Evolutionary conservation across 2,888 invertebrate genomes (phyloP).

Genomic region (Standfussiana lucernea): DNA sequence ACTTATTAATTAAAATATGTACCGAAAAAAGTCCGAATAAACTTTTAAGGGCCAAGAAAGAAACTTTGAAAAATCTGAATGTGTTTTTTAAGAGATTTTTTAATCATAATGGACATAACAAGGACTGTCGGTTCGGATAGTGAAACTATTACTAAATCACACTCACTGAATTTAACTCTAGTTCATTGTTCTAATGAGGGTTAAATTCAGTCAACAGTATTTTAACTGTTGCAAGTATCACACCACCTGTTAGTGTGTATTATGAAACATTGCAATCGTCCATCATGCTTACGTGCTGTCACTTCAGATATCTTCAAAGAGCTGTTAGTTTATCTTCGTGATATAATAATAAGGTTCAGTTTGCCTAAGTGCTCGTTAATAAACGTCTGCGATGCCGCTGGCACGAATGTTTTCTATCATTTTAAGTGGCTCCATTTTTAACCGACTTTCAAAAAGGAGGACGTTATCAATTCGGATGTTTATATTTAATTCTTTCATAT

Average conservation of each 20-base stretch:
- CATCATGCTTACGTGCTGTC: constrained; percentile 23
- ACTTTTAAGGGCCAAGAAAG: no score
- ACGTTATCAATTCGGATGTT: no score
- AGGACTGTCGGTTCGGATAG: neutral
- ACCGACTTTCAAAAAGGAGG: no score
- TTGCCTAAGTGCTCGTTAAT: constrained; percentile 38
- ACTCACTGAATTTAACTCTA: no score
- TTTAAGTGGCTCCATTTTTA: constrained; percentile 23
- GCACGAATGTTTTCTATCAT: constrained; percentile 18
- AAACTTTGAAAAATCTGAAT: no score
- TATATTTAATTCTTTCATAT: no score
- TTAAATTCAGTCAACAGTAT: constrained; percentile 1
- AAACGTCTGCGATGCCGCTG: constrained; percentile 6
- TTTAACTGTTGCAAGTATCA: neutral
- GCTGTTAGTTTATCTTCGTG: constrained; percentile 30
- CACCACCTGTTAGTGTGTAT: neutral
- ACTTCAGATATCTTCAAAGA: constrained; percentile 28
- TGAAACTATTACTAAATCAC: no score
- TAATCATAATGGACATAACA: neutral
- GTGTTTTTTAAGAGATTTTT: neutral
- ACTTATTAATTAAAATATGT: neutral
- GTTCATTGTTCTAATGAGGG: constrained; percentile 7
- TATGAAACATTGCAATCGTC: constrained; percentile 34
- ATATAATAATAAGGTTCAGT: constrained; percentile 35
- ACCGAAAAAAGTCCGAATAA: neutral